Base-by-base conservation (phyloP, 1,140 invertebrate species). In the Drosophila sechellia region DNA sequence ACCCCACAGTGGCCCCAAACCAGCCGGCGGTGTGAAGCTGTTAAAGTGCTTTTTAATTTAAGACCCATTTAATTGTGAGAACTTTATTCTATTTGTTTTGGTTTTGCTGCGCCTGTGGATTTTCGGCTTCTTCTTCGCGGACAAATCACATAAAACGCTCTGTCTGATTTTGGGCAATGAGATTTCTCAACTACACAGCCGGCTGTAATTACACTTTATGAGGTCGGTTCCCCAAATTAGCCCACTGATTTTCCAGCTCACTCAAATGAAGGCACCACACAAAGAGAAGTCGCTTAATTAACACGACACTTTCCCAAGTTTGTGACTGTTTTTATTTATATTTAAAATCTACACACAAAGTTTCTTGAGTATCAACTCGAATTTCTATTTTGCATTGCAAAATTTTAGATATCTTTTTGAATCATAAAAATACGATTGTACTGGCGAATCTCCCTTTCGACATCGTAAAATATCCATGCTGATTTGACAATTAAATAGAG, bases 31-130 rank as follows among this genome's bases (percentile, higher is more conserved):
- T 89, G 84, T 89, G 77, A 90, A 89, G 81, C 80, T 89, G 85
- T 90, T 80, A 78, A 89, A 89, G 84, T 89, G 81, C 84, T 84
- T 89, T 89, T 89, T 89, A 89, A 89, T 89, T 89, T 84, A 84
- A 89, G 84, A 12, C 85, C 83, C 76, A 80, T 89, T 89, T 89
- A 89, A 89, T 89, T 89, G 84, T 89, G 84, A 89, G 84, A 89
- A 89, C 84, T 89, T 80, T 80, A 89, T 87, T 84, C 84, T 81
- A 87, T 89, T 87, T 87, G 57, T 64, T 66, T 78, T 57, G 27
- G 48, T 50, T 58, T 56, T 15, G 53, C 55, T 60, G 37, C 49
- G 15, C 12, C 8, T 42, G 54, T 6, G 15, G 31, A 1, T 35
- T 43, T 39, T 31, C 60, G 46, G 15, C 46, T 54, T 11, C 27